Base-by-base conservation (phyloP, 2,888 invertebrate species). In the Fissipunctia ypsillon region DNA sequence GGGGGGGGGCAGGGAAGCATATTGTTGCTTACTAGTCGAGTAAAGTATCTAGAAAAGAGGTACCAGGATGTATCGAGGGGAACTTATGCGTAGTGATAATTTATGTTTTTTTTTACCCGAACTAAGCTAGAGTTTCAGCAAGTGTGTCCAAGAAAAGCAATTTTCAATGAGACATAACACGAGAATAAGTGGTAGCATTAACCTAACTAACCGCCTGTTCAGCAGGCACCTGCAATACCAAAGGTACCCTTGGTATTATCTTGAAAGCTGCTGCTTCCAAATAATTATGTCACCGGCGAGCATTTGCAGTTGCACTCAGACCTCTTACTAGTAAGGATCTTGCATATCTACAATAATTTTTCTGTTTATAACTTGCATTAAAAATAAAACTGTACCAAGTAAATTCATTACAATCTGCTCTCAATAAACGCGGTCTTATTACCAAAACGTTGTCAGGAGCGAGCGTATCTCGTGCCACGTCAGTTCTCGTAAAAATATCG, bases 401-500 rank as follows among this genome's bases (percentile, higher is more conserved):
- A 72, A 5, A 43, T 61, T 50, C 56, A 50, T 45, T 14, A 66
- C 43, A 50, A 50, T 67, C 19, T 43, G 16, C 59, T 54, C n/a
- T 59, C 38, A 80, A 60, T 79, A 57, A 68, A 41, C 48, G 28
- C 12, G 16, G 48, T 66, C 65, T n/a, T 66, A 61, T 68, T 69
- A 66, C 68, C 50, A 25, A 65, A 45, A 59, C 71, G 66, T 45
- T 56, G 50, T 43, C 63, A 64, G 43, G 38, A 68, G 67, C 56
- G 48, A 65, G 74, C 48, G 69, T 56, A 63, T 71, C 73, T 67
- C 31, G 48, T 68, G 69, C 31, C 61, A 31, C 74, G 73, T 84
- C 77, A 78, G 63, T 83, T 75, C 73, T 80, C 73, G 83, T 84
- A 79, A 87, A 87, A 84, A 83, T 83, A 88, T 88, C 84, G 85